Percentiles rank a stretch among this genome's conserved stretches.
Evolutionary conservation across 2,797 vertebrate species (phyloP).

Genomic region (Chelmon rostratus): DNA sequence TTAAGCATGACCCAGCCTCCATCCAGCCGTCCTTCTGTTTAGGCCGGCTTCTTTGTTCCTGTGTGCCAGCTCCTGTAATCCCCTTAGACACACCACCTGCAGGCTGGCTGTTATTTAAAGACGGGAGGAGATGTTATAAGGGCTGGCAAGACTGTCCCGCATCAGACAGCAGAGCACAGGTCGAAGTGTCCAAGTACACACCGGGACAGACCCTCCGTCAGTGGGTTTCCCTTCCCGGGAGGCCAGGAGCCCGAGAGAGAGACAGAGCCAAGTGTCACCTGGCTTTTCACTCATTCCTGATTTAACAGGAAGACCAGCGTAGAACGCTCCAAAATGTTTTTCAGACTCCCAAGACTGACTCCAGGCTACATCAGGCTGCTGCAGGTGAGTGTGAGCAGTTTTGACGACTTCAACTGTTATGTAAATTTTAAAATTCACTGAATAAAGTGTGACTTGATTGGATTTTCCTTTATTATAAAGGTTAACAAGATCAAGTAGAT

Average conservation of each 20-base stretch:
- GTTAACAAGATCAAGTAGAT: neutral
- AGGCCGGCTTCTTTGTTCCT: slow-evolving; percentile 37
- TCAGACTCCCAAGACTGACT: slow-evolving; percentile 76
- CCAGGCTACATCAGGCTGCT: slow-evolving; percentile 81
- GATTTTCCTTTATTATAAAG: neutral
- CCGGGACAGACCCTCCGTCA: slow-evolving; percentile 32
- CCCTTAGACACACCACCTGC: slow-evolving; percentile 70
- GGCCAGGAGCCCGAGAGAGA: slow-evolving; percentile 47
- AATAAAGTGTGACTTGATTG: neutral
- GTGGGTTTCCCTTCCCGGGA: slow-evolving; percentile 60
- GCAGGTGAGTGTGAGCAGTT: slow-evolving; percentile 75
- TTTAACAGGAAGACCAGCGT: slow-evolving; percentile 29
- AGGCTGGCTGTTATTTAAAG: slow-evolving; percentile 71
- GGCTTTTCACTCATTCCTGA: slow-evolving; percentile 8
- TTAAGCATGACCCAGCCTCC: neutral
- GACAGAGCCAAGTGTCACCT: slow-evolving; percentile 11
- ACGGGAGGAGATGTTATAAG: slow-evolving; percentile 67
- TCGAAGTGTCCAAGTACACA: slow-evolving; percentile 22
- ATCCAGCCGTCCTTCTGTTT: slow-evolving; percentile 34
- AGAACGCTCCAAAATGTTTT: slow-evolving; percentile 73
- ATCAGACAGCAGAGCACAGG: slow-evolving; percentile 52
- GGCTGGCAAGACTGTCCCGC: slow-evolving; percentile 27
- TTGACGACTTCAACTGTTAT: neutral
- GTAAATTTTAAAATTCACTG: neutral
- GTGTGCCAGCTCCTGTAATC: slow-evolving; percentile 77